Base-by-base conservation (phyloP, 2,797 vertebrate genomes). In the Sebastes taczanowskii region DNA sequence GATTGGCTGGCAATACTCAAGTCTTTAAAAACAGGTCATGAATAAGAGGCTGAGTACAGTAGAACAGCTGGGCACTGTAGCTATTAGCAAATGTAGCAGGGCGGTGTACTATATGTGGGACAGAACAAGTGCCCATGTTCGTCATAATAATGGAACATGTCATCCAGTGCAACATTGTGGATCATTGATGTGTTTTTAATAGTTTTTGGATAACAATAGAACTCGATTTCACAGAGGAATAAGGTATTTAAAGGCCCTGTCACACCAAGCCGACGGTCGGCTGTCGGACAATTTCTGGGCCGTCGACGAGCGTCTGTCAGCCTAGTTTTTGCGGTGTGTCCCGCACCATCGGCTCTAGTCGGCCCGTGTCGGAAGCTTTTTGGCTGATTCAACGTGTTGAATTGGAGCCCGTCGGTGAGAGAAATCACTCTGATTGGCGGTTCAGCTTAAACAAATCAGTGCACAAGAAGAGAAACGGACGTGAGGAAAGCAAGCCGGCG, bases 271-370 rank as follows among this genome's bases (percentile, higher is more conserved):
- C 14, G 38, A 42, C 13, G 35, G 38, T 42, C 14, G 38, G 38
- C 16, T 16, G 6, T 46, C 7, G 42, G 42, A 7, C 42, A 18
- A 0, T 42, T 42, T 42, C 23, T 0, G 38, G 13, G 13, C 38
- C 5, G 38, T 46, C 14, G 42, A 0, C 0, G 42, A 46, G 42
- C 42, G 6, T 46, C 42, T 46, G 42, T 5, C 35, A 0, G 11
- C 35, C 0, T 38, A 38, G 35, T 38, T 13, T 38, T 38, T 5
- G 35, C 11, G 4, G 27, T 34, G 32, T 34, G 32, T 34, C 32
- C 32, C 32, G 9, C 32, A 34, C 9, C 32, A 34, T 34, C 32
- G 32, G 32, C 32, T 34, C 3, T 34, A 34, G 9, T 34, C 32
- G 0, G 3, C 9, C 3, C 9, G 32, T 34, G 32, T 34, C 0